Conservation (phyloP, 2,888 invertebrate genomes). For the Chrysolina oricalcia region DNA sequence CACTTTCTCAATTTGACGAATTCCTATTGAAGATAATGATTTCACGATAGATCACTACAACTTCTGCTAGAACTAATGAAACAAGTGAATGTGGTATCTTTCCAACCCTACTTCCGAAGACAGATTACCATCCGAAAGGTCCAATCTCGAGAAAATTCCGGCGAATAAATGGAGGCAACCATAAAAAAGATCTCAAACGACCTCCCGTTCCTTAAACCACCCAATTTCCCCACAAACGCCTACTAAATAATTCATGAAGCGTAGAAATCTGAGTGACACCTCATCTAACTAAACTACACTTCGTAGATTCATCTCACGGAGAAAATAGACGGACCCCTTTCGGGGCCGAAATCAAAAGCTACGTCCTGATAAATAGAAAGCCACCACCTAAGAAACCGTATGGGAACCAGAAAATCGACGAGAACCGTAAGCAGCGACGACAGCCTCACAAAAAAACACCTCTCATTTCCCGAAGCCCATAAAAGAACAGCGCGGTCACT, state of each 20-base stretch:
- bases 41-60: too few relatives aligned
- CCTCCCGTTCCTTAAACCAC: background rate
- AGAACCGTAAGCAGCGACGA: background rate
- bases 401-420: constrained; percentile 6
- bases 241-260: background rate
- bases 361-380: background rate
- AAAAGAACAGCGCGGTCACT: constrained; percentile 18
- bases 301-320: background rate
- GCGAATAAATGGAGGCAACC: background rate
- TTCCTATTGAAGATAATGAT: too few relatives aligned
- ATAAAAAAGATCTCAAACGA: background rate
- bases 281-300: background rate
- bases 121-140: too few relatives aligned
- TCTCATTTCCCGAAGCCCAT: constrained; percentile 1
- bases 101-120: too few relatives aligned
- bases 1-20: too few relatives aligned
- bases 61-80: too few relatives aligned
- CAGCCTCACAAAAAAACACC: background rate
- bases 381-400: constrained; percentile 3
- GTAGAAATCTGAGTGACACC: background rate
- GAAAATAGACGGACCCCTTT: background rate
- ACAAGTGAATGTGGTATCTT: too few relatives aligned
- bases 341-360: background rate
- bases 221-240: background rate
- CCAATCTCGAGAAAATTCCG: background rate